Evolutionary conservation across 1,140 invertebrate species (phyloP).

Genomic region (Paracyclopina nana): DNA sequence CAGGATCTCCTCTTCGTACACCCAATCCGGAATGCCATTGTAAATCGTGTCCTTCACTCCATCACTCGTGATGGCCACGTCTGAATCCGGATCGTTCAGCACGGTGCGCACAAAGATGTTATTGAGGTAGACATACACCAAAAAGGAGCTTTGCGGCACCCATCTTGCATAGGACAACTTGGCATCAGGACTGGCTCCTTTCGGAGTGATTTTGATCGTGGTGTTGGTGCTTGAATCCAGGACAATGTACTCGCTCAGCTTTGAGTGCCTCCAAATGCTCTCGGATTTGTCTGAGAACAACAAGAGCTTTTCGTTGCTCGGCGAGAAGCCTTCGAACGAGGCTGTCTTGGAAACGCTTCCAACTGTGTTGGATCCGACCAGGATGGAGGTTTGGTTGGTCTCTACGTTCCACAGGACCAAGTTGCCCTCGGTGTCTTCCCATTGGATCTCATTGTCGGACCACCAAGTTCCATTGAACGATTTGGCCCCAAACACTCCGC

Average conservation of each 20-base stretch:
- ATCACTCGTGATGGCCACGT: not conserved
- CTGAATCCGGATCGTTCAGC: not conserved
- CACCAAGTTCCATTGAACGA: slow-evolving; percentile 2
- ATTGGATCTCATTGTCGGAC: slow-evolving; percentile 1
- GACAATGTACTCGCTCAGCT: not conserved
- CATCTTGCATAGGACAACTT: not conserved
- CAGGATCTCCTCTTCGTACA: slow-evolving; percentile 78
- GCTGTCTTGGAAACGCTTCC: not conserved
- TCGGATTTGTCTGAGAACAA: not conserved
- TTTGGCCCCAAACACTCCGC: not conserved
- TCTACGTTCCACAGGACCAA: not conserved
- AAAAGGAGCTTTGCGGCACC: not conserved
- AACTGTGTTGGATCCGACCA: not conserved
- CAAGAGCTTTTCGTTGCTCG: not conserved
- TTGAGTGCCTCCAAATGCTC: not conserved
- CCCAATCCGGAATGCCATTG: slow-evolving; percentile 59
- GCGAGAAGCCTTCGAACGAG: not conserved
- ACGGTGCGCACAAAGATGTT: not conserved
- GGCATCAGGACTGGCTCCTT: not conserved
- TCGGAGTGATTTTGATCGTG: not conserved
- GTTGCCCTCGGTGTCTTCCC: not conserved
- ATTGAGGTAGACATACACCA: not conserved
- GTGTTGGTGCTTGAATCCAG: not conserved
- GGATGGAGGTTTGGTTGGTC: not conserved
- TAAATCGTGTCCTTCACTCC: slow-evolving; percentile 27